phyloP scores from a whole-genome alignment of 2,888 invertebrate genomes.

The Globia sparganii region DNA sequence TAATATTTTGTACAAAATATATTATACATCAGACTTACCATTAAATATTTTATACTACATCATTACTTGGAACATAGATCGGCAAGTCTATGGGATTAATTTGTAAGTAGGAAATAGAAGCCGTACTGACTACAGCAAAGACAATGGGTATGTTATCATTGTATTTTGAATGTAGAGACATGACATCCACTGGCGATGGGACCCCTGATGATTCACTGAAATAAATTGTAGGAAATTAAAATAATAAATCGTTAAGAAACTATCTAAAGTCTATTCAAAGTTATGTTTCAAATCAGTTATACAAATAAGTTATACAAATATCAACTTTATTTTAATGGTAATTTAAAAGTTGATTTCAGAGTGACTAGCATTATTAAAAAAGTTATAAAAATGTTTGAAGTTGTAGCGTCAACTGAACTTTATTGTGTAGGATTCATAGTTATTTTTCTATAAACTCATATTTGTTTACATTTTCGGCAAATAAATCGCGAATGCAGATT shows the following conservation, averaged over 20 bases:
- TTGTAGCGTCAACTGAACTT: too few species aligned
- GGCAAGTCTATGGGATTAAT: slow-evolving; percentile 83
- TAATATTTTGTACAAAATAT: slow-evolving; percentile 28
- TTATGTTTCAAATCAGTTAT: too few species aligned
- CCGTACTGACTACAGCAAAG: slow-evolving; percentile 84
- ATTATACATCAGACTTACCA: slow-evolving; percentile 22
- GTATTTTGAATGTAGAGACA: slow-evolving; percentile 75
- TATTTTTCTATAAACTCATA: too few species aligned
- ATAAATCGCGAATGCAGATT: too few species aligned
- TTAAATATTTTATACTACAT: slow-evolving; percentile 58
- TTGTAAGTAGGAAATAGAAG: slow-evolving; percentile 85
- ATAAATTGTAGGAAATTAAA: slow-evolving; percentile 7
- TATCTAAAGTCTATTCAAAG: too few species aligned
- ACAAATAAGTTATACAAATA: too few species aligned
- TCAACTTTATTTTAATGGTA: too few species aligned
- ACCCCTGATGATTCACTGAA: slow-evolving; percentile 78
- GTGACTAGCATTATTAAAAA: too few species aligned
- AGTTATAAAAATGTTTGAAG: too few species aligned
- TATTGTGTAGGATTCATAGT: too few species aligned
- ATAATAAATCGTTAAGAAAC: neutral
- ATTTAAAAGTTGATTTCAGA: too few species aligned
- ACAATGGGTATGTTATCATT: slow-evolving; percentile 80
- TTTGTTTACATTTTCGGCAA: too few species aligned
- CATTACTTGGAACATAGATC: slow-evolving; percentile 72
- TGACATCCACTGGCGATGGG: slow-evolving; percentile 77